Evolutionary conservation across 1,140 invertebrate species (phyloP).

Genomic region (Zaprionus camerounensis): DNA sequence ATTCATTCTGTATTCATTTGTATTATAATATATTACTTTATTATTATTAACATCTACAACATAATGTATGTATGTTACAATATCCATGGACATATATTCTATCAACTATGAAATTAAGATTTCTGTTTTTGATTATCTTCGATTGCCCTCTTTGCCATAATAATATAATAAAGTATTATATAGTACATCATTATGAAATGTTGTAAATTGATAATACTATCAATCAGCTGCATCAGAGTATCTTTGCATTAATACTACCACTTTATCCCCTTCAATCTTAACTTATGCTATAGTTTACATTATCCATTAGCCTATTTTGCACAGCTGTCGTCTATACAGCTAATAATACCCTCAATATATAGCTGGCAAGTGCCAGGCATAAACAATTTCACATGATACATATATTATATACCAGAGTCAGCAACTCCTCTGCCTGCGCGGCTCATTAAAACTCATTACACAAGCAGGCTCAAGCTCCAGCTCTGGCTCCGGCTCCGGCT

Average conservation of each 20-base stretch:
- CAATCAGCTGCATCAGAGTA: not conserved
- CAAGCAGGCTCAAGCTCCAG: slow-evolving; percentile 7
- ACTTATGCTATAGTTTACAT: not conserved
- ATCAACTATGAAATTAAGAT: too few species aligned
- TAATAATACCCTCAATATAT: not conserved
- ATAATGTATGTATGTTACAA: too few species aligned
- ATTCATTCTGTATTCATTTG: too few species aligned
- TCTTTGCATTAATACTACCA: not conserved
- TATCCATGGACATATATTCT: too few species aligned
- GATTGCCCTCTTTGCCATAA: not conserved
- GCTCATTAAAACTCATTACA: slow-evolving; percentile 65
- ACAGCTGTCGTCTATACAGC: not conserved
- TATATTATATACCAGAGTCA: slow-evolving; percentile 4
- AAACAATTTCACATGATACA: slow-evolving; percentile 34
- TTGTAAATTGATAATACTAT: not conserved
- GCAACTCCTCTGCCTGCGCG: slow-evolving; percentile 19
- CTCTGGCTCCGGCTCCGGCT: not conserved
- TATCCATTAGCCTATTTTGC: not conserved
- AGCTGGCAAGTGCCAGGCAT: slow-evolving; percentile 5
- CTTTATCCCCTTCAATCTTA: not conserved
- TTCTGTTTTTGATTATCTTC: too few species aligned
- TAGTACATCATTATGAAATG: not conserved
- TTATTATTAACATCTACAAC: too few species aligned
- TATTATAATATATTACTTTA: too few species aligned
- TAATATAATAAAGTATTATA: not conserved